A percentile compares a stretch with the other conserved stretches of the same genome.
These are phyloP conservation scores for Uria lomvia DNA, from an alignment of 2,113 vertebrate genomes.

Conservation along the genomic window DNA sequence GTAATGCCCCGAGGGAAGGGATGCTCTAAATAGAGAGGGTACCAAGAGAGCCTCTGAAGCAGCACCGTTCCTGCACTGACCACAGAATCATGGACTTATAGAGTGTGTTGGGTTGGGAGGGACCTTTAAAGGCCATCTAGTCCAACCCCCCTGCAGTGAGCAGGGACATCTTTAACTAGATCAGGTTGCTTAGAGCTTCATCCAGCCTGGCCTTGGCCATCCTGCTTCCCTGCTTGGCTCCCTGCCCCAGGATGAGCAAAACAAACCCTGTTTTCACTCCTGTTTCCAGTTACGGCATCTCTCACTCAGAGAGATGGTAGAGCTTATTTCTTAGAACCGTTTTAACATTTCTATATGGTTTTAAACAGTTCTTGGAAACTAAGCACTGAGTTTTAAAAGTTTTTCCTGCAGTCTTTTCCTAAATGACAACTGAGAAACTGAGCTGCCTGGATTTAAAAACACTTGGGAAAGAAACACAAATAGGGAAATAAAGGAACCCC, in stretches of 20 bases:
- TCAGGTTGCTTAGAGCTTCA: too few relatives aligned
- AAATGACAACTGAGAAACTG: not conserved
- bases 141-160: too few relatives aligned
- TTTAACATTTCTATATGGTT: not conserved
- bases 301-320: not conserved
- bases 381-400: not conserved
- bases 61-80: rapidly evolving
- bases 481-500: not conserved
- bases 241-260: not conserved
- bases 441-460: not conserved
- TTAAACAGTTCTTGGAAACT: not conserved
- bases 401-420: not conserved
- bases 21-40: not conserved
- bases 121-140: too few relatives aligned
- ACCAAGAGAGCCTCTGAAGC: not conserved
- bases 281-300: not conserved
- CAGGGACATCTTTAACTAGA: too few relatives aligned
- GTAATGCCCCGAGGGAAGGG: constrained; percentile 35
- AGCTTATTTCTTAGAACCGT: not conserved
- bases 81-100: too few relatives aligned
- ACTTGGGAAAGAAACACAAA: not conserved
- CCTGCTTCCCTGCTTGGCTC: not conserved
- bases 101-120: too few relatives aligned
- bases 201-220: too few relatives aligned
- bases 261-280: not conserved